Evolutionary conservation across 2,888 invertebrate genomes (phyloP).

Genomic region (Parnassius glacialis): DNA sequence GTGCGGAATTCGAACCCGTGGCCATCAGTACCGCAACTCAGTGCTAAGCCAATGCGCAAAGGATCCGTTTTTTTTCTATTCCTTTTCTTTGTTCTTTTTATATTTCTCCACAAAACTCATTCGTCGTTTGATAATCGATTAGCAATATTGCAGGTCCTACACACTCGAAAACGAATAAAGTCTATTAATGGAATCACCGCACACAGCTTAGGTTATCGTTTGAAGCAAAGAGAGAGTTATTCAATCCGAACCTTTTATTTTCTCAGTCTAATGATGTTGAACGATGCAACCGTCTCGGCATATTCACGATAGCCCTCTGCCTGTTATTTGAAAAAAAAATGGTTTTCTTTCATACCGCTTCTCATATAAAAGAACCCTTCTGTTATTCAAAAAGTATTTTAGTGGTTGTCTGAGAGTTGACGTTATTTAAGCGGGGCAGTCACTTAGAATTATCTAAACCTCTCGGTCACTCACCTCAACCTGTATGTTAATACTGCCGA

Average conservation of each 20-base stretch:
- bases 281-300: constrained; percentile 66
- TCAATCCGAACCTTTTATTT: constrained; percentile 53
- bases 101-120: too few species aligned
- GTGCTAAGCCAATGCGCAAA: too few species aligned
- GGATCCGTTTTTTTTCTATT: too few species aligned
- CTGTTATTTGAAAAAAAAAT: constrained; percentile 65
- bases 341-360: constrained; percentile 64
- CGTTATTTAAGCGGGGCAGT: constrained; percentile 33
- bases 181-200: too few species aligned
- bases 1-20: too few species aligned
- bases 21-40: too few species aligned
- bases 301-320: constrained; percentile 63
- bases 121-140: too few species aligned
- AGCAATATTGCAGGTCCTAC: too few species aligned
- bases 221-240: constrained; percentile 41
- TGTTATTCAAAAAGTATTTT: constrained; percentile 71
- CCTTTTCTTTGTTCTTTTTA: too few species aligned
- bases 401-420: constrained; percentile 48
- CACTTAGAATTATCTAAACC: constrained; percentile 25
- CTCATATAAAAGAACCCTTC: constrained; percentile 67
- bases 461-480: constrained; percentile 19
- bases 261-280: constrained; percentile 70
- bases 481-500: constrained; percentile 27
- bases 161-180: too few species aligned
- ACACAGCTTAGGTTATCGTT: background rate